phyloP scores from a whole-genome alignment of 2,113 vertebrate genomes.

The Sebastes schlegelii region DNA sequence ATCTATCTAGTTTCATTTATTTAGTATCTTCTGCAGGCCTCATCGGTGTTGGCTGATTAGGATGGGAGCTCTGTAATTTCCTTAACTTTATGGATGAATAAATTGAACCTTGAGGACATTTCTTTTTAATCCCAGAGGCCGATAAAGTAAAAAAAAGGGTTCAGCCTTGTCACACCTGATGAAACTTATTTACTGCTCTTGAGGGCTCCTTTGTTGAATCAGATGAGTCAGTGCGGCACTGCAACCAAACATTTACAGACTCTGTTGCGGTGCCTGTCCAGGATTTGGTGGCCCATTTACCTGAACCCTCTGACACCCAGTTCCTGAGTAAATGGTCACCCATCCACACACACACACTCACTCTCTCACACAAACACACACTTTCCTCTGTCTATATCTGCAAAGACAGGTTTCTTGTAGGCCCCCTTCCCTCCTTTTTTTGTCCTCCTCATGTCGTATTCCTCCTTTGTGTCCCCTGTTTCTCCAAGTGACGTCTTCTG shows the following conservation, averaged over 20 bases:
- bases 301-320: constrained; percentile 68
- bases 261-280: constrained; percentile 1
- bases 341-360: constrained; percentile 25
- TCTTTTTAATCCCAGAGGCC: neutral
- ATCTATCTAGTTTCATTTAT: neutral
- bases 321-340: constrained; percentile 52
- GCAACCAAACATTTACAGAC: constrained; percentile 48
- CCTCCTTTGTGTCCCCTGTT: constrained; percentile 81
- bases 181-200: constrained; percentile 33
- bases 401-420: constrained; percentile 58
- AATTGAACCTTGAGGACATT: neutral
- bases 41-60: neutral
- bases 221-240: constrained; percentile 34
- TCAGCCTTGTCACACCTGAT: constrained; percentile 8
- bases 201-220: constrained; percentile 45
- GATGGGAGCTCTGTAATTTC: neutral
- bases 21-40: neutral
- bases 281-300: constrained; percentile 32
- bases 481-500: constrained; percentile 82
- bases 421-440: constrained; percentile 51
- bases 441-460: constrained; percentile 72
- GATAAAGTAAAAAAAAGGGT: neutral
- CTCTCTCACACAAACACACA: constrained; percentile 27
- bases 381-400: constrained; percentile 55
- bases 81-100: neutral